These are phyloP conservation scores for Pseudopipra pipra DNA, from an alignment of 2,113 vertebrate genomes.

Conservation along the genomic window DNA sequence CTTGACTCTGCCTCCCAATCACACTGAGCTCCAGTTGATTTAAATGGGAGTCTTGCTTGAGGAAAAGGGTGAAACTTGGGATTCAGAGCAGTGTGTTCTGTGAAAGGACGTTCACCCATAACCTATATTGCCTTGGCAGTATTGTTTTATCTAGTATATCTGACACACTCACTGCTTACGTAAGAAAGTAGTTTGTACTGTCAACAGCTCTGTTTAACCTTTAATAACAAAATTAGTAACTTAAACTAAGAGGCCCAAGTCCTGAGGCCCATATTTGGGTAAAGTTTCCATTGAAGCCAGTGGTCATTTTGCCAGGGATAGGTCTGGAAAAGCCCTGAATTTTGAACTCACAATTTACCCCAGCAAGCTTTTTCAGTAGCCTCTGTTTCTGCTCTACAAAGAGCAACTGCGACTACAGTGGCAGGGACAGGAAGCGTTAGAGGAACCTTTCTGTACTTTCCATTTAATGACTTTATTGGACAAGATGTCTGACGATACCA, in stretches of 20 bases:
- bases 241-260: conserved; percentile 13
- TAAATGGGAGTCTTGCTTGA: not conserved
- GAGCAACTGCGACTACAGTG: not conserved
- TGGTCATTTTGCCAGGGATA: not conserved
- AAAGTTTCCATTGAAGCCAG: conserved; percentile 2
- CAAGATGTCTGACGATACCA: conserved; percentile 50
- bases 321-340: conserved; percentile 21
- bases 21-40: not conserved
- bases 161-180: conserved; percentile 47
- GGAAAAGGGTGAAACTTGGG: not conserved
- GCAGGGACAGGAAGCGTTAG: conserved; percentile 9
- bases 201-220: conserved; percentile 66
- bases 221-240: conserved; percentile 64
- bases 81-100: conserved; percentile 23
- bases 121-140: conserved; percentile 50
- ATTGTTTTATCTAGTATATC: conserved; percentile 54
- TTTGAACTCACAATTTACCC: not conserved
- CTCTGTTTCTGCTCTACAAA: not conserved
- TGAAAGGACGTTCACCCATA: conserved; percentile 32
- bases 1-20: not conserved
- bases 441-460: conserved; percentile 41
- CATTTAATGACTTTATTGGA: conserved; percentile 59
- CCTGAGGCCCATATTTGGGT: conserved; percentile 45
- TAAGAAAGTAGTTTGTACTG: conserved; percentile 64
- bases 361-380: not conserved